Percentiles rank a stretch among this genome's conserved stretches.
Evolutionary conservation across 2,797 vertebrate genomes (phyloP).

Genomic region (Silurus aristotelis): DNA sequence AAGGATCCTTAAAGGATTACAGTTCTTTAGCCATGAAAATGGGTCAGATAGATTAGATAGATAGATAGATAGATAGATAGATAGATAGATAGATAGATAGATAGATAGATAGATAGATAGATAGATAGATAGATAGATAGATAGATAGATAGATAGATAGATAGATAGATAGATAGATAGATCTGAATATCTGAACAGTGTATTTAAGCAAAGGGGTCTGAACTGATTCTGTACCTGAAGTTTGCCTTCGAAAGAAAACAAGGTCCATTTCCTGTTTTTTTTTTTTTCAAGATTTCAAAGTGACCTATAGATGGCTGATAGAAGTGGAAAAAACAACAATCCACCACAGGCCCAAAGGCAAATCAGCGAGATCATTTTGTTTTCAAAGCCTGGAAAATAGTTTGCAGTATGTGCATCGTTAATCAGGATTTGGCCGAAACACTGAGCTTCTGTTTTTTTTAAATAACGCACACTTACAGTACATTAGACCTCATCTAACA

Average conservation of each 20-base stretch:
- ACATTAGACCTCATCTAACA: neutral
- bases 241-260: neutral
- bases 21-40: too few relatives aligned
- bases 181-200: too few relatives aligned
- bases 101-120: too few relatives aligned
- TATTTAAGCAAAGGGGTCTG: neutral
- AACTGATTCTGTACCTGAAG: neutral
- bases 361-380: neutral
- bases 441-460: neutral
- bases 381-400: neutral
- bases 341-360: neutral
- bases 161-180: too few relatives aligned
- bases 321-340: neutral
- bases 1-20: too few relatives aligned
- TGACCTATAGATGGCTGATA: neutral
- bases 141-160: too few relatives aligned
- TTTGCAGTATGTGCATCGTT: neutral
- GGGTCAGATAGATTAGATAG: too few relatives aligned
- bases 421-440: neutral
- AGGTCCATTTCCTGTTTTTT: neutral
- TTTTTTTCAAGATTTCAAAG: neutral
- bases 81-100: too few relatives aligned
- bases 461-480: neutral
- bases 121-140: too few relatives aligned
- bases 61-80: too few relatives aligned